Evolutionary conservation across 2,113 vertebrate species (phyloP), one percentile per base, ranked within the genome.

Genomic region (Xenopus borealis): DNA sequence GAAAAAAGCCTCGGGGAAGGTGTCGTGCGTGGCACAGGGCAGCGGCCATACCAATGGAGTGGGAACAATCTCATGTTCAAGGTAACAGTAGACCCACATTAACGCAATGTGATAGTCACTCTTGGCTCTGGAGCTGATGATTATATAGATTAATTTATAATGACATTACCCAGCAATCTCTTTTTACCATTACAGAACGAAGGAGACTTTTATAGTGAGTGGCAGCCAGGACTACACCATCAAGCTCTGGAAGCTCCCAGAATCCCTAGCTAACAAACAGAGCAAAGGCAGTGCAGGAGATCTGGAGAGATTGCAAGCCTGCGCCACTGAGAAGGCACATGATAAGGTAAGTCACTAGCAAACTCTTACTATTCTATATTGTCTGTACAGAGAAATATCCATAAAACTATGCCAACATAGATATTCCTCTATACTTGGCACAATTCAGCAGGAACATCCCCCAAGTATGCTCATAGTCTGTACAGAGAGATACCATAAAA

Each of bases 221-320:
- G 95, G 95, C 72, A 98, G 97, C 84, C 95, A 98, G 84, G 97
- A 98, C 86, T 97, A 91, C 23, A 99, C 97, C 0, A 80, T 99
- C 62, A 99, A 99, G 84, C 82, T 98, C 40, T 99, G 97, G 97
- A 88, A 89, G 16, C 86, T 98, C 17, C 92, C 96, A 0, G 88
- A 88, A 55, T 78, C 80, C 23, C 75, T 93, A 20, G 44, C 80
- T 0, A 72, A 81, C 10, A 79, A 82, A 73, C 78, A 77, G 7
- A 73, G 74, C 19, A 71, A 79, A 71, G 78, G 19, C 45, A 18
- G 10, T 0, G 2, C 46, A 19, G 46, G 61, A 1, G 85, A 80
- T 0, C 80, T 87, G 0, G 69, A 85, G 18, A 73, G 70, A 23
- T 87, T 99, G 18, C 88, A 82, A 0, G 86, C 93, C 2, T 85